Conservation (phyloP, 2,797 vertebrate species). For the Dendrocincla tyrannina region DNA sequence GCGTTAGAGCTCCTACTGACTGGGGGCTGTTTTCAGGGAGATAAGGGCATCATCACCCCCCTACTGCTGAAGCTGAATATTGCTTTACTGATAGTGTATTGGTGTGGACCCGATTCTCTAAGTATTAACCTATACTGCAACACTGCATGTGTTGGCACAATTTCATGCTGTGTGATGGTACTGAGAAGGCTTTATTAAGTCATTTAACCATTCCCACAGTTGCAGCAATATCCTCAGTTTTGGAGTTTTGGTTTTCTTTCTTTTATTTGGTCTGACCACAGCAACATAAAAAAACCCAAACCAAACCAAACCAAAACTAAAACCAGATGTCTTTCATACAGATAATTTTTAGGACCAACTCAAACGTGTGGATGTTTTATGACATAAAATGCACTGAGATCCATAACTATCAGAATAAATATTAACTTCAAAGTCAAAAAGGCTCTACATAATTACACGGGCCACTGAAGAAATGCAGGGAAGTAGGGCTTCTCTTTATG, state of each 20-base stretch:
- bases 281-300: background rate
- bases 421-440: background rate
- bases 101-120: background rate
- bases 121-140: background rate
- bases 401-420: background rate
- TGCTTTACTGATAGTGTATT: background rate
- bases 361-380: background rate
- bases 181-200: background rate
- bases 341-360: background rate
- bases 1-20: background rate
- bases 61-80: background rate
- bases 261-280: background rate
- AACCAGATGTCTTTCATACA: background rate
- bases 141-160: background rate
- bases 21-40: background rate
- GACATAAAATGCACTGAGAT: background rate
- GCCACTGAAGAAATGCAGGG: background rate
- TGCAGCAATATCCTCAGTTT: background rate
- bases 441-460: background rate
- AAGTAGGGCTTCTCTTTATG: background rate
- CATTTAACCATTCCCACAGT: background rate
- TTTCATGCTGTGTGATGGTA: background rate
- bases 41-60: constrained; percentile 18
- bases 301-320: background rate
- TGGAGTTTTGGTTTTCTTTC: background rate